A percentile compares a stretch with the other conserved stretches of the same genome.
phyloP scores from a whole-genome alignment of 2,888 invertebrate species.

The Alcis repandata region DNA sequence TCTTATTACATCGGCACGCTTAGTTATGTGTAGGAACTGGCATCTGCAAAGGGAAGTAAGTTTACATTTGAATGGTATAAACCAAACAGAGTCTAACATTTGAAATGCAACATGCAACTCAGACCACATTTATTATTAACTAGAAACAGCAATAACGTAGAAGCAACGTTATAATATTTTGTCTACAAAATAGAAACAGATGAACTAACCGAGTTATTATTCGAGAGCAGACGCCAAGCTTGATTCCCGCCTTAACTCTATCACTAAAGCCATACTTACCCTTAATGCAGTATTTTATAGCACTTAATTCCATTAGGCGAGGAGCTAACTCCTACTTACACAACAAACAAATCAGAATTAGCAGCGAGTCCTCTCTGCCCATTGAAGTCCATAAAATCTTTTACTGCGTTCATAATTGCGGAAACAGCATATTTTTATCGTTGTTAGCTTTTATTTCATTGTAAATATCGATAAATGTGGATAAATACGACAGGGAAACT shows the following conservation, averaged over 20 bases:
- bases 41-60: background rate
- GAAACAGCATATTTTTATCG: slow-evolving; percentile 61
- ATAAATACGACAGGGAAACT: slow-evolving; percentile 53
- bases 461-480: slow-evolving; percentile 61
- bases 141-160: slow-evolving; percentile 18
- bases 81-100: slow-evolving; percentile 3
- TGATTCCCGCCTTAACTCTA: slow-evolving; percentile 30
- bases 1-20: too few species aligned
- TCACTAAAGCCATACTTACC: slow-evolving; percentile 21
- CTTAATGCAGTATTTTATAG: slow-evolving; percentile 50
- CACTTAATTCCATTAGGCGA: slow-evolving; percentile 56
- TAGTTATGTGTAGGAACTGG: too few species aligned
- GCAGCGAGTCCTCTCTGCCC: slow-evolving; percentile 48
- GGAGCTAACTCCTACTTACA: slow-evolving; percentile 62
- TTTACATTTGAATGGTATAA: background rate
- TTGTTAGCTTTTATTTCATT: slow-evolving; percentile 61
- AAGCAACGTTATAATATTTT: slow-evolving; percentile 22
- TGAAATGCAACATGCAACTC: slow-evolving; percentile 4
- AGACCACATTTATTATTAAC: slow-evolving; percentile 15
- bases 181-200: slow-evolving; percentile 26
- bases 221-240: slow-evolving; percentile 18
- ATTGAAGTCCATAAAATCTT: slow-evolving; percentile 58
- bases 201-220: slow-evolving; percentile 26
- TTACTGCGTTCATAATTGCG: slow-evolving; percentile 58
- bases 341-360: slow-evolving; percentile 62